These are phyloP conservation scores for Calephelis virginiensis DNA, from an alignment of 1,140 invertebrate genomes.

Conservation along the genomic window DNA sequence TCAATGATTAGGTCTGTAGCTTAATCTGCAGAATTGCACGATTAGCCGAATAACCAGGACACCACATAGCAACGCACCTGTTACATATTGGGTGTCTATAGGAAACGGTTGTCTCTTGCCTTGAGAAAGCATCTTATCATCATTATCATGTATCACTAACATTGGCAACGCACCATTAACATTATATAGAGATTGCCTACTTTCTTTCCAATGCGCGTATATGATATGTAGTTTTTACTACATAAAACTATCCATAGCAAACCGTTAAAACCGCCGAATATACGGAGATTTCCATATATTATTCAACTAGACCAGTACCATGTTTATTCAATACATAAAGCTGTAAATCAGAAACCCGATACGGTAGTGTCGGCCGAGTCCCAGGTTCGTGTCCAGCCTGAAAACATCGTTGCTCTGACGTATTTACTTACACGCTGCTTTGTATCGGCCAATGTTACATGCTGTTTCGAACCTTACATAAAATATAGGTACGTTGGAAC, in stretches of 20 bases:
- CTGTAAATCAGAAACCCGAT: conserved; percentile 52
- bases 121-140: too few relatives aligned
- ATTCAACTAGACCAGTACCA: conserved; percentile 4
- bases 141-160: too few relatives aligned
- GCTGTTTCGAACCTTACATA: conserved; percentile 22
- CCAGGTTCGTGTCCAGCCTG: conserved; percentile 35
- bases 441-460: conserved; percentile 31
- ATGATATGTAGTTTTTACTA: too few relatives aligned
- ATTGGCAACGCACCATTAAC: too few relatives aligned
- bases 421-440: conserved; percentile 23
- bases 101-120: too few relatives aligned
- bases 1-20: too few relatives aligned
- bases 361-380: conserved; percentile 43
- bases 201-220: too few relatives aligned
- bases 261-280: neutral
- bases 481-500: conserved; percentile 15
- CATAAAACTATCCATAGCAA: neutral
- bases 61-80: too few relatives aligned
- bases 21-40: too few relatives aligned
- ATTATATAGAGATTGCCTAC: too few relatives aligned
- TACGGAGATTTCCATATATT: conserved; percentile 2
- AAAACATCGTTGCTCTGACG: conserved; percentile 25
- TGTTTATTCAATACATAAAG: conserved; percentile 27
- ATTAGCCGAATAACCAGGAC: too few relatives aligned
- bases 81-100: too few relatives aligned